A percentile compares a stretch with the other conserved stretches of the same genome.
Evolutionary conservation across 2,797 vertebrate genomes (phyloP).

Genomic region (Pseudopleuronectes americanus): DNA sequence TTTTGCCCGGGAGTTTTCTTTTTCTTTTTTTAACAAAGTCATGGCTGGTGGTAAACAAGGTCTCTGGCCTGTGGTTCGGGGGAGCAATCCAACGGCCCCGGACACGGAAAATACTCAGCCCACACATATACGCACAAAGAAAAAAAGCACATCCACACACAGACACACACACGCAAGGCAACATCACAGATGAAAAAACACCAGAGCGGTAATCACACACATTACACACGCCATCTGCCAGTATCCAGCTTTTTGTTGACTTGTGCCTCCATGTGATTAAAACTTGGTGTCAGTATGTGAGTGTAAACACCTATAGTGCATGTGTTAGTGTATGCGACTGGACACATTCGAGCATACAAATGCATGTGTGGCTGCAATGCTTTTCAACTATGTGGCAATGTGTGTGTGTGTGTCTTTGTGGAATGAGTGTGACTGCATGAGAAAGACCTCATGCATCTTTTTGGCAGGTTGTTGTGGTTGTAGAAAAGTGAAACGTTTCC

Average conservation of each 20-base stretch:
- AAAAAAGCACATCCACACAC: constrained; percentile 37
- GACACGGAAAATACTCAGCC: constrained; percentile 33
- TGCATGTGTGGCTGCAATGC: constrained; percentile 34
- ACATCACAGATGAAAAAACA: constrained; percentile 53
- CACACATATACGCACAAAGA: constrained; percentile 49
- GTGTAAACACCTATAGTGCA: constrained; percentile 36
- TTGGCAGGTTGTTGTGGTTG: constrained; percentile 58
- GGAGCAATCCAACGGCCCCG: constrained; percentile 31
- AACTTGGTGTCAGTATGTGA: constrained; percentile 30
- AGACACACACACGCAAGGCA: constrained; percentile 30
- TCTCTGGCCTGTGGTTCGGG: constrained; percentile 28
- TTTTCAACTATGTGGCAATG: constrained; percentile 17
- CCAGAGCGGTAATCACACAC: constrained; percentile 61
- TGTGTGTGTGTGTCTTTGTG: constrained; percentile 21
- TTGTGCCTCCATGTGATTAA: constrained; percentile 50
- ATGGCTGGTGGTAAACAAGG: constrained; percentile 46
- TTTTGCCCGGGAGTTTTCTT: constrained; percentile 13
- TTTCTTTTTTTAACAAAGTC: constrained; percentile 12
- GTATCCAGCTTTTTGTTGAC: constrained; percentile 54
- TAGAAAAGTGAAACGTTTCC: constrained; percentile 52
- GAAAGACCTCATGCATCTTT: constrained; percentile 58
- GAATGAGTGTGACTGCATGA: constrained; percentile 42
- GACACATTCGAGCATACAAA: constrained; percentile 19
- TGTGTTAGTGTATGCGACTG: constrained; percentile 35
- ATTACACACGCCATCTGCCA: constrained; percentile 69